Base-by-base conservation (phyloP, 2,113 vertebrate species). In the Nerophis ophidion region DNA sequence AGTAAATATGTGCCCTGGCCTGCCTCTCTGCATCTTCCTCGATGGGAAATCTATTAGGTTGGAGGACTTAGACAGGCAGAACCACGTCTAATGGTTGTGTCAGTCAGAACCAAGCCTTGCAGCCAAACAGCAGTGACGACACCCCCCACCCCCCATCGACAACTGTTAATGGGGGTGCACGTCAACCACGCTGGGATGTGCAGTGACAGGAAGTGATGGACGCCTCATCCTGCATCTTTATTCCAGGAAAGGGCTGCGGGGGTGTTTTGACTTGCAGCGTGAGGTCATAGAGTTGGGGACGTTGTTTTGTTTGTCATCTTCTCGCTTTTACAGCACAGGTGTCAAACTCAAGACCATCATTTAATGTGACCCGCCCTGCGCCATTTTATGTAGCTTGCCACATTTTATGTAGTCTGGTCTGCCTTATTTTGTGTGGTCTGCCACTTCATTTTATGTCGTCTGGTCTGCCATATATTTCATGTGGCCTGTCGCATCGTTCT, bases 31-130 rank as follows among this genome's bases (percentile, higher is more conserved):
- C 10, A 62, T 49, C 57, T 75, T 60, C 65, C 68, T 68, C 57
- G 55, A 58, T 36, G 77, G 72, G 70, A 81, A 66, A 86, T 85
- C 74, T 75, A 77, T 81, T 72, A 83, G 53, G 54, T 44, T 56
- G 63, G 60, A 48, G 42, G 70, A 66, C 65, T 80, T 72, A 66
- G 85, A 82, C 85, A 86, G 79, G 79, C 72, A 75, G 71, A 82
- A 72, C 76, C 60, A 81, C 71, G 75, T 76, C 68, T 85, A 87
- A 86, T 87, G 80, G 77, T 49, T 56, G 53, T 88, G 84, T 77
- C 86, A 85, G 70, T 84, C 84, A 85, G 77, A 60, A 51, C 56
- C 44, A 57, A 38, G 59, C 48, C 64, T 34, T 42, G 13, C 49
- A 5, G 61, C 61, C 59, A 35, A 51, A 62, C 60, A 16, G 19